Base-by-base conservation (phyloP, 2,113 vertebrate species). In the Corynorhinus townsendii region DNA sequence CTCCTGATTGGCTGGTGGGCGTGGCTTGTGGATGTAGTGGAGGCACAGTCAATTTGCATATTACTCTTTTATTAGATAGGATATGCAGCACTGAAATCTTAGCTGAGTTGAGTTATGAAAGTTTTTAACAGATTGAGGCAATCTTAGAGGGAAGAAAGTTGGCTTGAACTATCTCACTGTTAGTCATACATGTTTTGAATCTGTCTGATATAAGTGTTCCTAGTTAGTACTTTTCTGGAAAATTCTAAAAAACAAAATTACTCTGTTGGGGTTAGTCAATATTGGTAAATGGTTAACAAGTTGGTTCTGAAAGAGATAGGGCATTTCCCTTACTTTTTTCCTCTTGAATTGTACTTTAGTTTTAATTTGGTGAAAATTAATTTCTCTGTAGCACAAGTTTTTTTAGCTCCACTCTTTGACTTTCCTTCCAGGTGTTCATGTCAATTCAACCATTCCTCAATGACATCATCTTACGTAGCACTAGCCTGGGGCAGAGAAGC, bases 71-170 rank as follows among this genome's bases (percentile, higher is more conserved):
- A 40, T 40, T 40, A 40, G 38, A 40, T 40, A 40, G 38, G 38
- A 81, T 93, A 33, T 22, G 33, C 59, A 14, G 12, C 3, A 0
- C 35, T 77, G 90, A 91, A 71, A 93, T 93, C 90, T 86, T 56
- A 95, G 30, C 56, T 96, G 47, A 77, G 85, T 84, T 62, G n/a
- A 93, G 28, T 71, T 89, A 96, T 68, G 56, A 86, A 91, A 85
- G 79, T 95, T 95, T 87, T 92, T 76, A 87, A 72, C 52, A 93
- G 76, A 84, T 79, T 69, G 84, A 92, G 71, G 52, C 52, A 87
- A 85, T 95, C 66, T 95, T 72, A 52, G 52, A 54, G 35, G 24
- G 77, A 93, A 62, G 82, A 71, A 75, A 88, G 62, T 92, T 92
- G 91, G 69, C 79, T 84, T 81, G 86, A 82, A 72, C 49, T 86